Evolutionary conservation across 2,888 invertebrate species (phyloP).

Genomic region (Heteromyza rotundicornis): DNA sequence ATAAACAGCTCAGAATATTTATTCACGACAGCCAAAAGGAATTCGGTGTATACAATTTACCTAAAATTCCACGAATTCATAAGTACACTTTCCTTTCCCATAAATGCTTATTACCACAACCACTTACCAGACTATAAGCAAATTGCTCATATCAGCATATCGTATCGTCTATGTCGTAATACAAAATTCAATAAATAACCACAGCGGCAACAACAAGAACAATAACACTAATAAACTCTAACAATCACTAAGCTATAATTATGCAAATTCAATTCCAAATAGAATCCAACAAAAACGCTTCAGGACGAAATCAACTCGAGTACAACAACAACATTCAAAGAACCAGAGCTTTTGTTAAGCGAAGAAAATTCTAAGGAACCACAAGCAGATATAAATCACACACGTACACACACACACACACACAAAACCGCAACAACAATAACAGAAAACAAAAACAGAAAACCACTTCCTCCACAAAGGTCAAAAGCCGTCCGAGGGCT

Average conservation of each 20-base stretch:
- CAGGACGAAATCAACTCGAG: background rate
- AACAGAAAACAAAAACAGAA: background rate
- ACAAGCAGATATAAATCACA: background rate
- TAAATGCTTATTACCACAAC: background rate
- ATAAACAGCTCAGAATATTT: too few species aligned
- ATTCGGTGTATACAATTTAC: too few species aligned
- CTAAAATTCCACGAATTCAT: too few species aligned
- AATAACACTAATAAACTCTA: background rate
- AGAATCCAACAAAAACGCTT: background rate
- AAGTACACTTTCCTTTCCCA: background rate
- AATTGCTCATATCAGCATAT: too few species aligned
- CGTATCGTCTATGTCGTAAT: background rate
- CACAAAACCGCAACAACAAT: background rate
- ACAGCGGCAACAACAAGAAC: background rate
- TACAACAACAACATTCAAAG: background rate
- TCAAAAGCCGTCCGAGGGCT: background rate
- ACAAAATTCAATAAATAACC: background rate
- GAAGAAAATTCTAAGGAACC: background rate
- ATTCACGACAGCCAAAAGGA: too few species aligned
- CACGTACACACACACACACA: background rate
- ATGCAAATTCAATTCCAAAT: background rate
- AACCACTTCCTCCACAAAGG: slow-evolving; percentile 1
- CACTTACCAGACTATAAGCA: background rate
- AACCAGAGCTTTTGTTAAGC: background rate
- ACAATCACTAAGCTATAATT: background rate